Evolutionary conservation across 2,888 invertebrate species (phyloP).

Genomic region (Drosophila paranaensis): DNA sequence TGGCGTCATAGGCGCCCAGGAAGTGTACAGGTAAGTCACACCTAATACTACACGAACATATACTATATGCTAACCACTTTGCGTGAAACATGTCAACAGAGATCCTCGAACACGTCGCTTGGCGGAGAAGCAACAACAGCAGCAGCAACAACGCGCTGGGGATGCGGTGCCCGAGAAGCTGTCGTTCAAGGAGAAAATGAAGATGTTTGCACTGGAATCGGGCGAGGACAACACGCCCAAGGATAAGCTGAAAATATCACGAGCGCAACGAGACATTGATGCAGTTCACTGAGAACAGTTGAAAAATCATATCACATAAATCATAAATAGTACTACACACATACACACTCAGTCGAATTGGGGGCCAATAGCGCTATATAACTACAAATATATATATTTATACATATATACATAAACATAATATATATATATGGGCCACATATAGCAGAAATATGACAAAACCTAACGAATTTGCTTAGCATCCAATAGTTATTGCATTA

Average conservation of each 20-base stretch:
- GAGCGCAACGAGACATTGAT: constrained; percentile 97
- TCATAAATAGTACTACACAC: constrained; percentile 21
- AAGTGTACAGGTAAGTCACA: constrained; percentile 92
- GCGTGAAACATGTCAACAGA: constrained; percentile 84
- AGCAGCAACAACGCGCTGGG: constrained; percentile 85
- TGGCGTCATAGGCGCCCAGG: constrained; percentile 98
- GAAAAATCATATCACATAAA: constrained; percentile 24
- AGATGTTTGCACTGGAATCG: constrained; percentile 98
- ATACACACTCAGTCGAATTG: constrained; percentile 38
- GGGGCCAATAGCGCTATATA: constrained; percentile 67
- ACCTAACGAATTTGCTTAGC: constrained; percentile 81
- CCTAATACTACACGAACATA: no score
- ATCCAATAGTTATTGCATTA: constrained; percentile 59
- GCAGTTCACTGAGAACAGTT: constrained; percentile 86
- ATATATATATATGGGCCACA: constrained; percentile 30
- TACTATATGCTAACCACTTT: background rate
- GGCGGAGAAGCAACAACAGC: constrained; percentile 92
- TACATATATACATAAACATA: constrained; percentile 36
- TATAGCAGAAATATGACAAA: constrained; percentile 39
- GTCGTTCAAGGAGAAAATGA: constrained; percentile 99
- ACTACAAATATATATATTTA: constrained; percentile 17
- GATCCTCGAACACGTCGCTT: constrained; percentile 96
- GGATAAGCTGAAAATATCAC: constrained; percentile 97
- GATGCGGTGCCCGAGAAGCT: constrained; percentile 93
- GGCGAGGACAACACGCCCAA: constrained; percentile 96